Base-by-base conservation (phyloP, 35 echinoderm and acorn worm genomes). In the Apostichopus japonicus region DNA sequence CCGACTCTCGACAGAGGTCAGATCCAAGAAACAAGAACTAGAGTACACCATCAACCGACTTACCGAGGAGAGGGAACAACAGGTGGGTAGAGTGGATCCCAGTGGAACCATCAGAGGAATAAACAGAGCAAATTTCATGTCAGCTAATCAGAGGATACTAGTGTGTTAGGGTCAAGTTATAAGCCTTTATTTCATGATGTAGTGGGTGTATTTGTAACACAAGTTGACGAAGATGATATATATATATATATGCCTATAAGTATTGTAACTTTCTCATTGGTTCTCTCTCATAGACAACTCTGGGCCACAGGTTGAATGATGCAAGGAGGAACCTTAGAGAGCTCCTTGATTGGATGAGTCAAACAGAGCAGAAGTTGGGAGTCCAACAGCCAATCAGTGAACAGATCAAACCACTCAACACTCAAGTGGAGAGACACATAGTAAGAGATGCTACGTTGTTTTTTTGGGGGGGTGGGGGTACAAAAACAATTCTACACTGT, bases 341-440 rank as follows among this genome's bases (percentile, higher is more conserved):
- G 6, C 91, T 96, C 23, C 56, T 87, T 11, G 95, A 93, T 79
- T 99, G 97, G 97, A 67, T 99, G 92, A 53, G 77, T 1, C 73
- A 96, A 83, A 95, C 97, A 54, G 97, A 99, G 87, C 91, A 96
- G 93, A 99, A 96, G 57, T 94, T 99, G 33, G 97, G 93, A 25
- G 91, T 93, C 23, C 92, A 94, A 33, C 97, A 99, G 83, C 97
- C 97, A 65, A 95, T 99, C 91, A 96, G 92, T 22, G 97, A 99
- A 92, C 93, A 95, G 83, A 88, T 93, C 72, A 96, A 93, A 80
- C 92, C 97, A 79, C 92, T 99, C 11, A 92, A 80, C 16, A 94
- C 88, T 23, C 97, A 99, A 72, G 91, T 96, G 10, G 91, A 99
- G 27, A 93, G 93, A 95, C 95, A 99, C 78, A 92, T 87, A 75